A percentile compares a stretch with the other conserved stretches of the same genome.
Evolutionary conservation across 2,888 invertebrate genomes (phyloP).

Genomic region (Calliphora vomitoria): DNA sequence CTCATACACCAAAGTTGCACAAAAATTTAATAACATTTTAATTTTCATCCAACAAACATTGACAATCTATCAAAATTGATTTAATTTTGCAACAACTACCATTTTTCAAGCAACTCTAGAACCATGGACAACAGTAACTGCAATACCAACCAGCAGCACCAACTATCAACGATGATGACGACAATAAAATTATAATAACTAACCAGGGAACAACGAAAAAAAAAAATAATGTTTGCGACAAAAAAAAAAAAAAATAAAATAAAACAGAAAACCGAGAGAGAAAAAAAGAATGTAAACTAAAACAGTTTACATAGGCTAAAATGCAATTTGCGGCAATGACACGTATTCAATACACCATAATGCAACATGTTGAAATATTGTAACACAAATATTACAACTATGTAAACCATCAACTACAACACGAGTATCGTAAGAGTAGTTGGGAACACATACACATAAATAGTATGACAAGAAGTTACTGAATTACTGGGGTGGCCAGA

Average conservation of each 20-base stretch:
- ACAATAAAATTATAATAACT: slow-evolving; percentile 60
- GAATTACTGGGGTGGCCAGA: slow-evolving; percentile 5
- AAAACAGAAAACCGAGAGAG: background rate
- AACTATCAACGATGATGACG: slow-evolving; percentile 27
- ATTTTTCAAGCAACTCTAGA: background rate
- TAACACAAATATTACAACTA: slow-evolving; percentile 69
- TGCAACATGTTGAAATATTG: slow-evolving; percentile 73
- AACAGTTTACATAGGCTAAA: slow-evolving; percentile 70
- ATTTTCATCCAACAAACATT: slow-evolving; percentile 68
- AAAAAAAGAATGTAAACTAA: slow-evolving; percentile 38
- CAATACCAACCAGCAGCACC: background rate
- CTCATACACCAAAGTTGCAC: slow-evolving; percentile 4
- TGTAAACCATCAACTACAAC: slow-evolving; percentile 55
- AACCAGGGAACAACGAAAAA: slow-evolving; percentile 22
- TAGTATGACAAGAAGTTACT: slow-evolving; percentile 13
- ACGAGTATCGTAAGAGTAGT: background rate
- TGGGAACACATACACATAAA: background rate
- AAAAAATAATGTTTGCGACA: slow-evolving; percentile 15
- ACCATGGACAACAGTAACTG: background rate
- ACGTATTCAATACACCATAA: slow-evolving; percentile 74
- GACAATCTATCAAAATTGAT: slow-evolving; percentile 73
- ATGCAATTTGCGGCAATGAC: slow-evolving; percentile 73
- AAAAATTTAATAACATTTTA: slow-evolving; percentile 52
- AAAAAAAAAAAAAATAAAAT: slow-evolving; percentile 11
- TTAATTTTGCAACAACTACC: slow-evolving; percentile 62